Conservation (phyloP, 2,888 invertebrate genomes). For the Camptogramma bilineatum region DNA sequence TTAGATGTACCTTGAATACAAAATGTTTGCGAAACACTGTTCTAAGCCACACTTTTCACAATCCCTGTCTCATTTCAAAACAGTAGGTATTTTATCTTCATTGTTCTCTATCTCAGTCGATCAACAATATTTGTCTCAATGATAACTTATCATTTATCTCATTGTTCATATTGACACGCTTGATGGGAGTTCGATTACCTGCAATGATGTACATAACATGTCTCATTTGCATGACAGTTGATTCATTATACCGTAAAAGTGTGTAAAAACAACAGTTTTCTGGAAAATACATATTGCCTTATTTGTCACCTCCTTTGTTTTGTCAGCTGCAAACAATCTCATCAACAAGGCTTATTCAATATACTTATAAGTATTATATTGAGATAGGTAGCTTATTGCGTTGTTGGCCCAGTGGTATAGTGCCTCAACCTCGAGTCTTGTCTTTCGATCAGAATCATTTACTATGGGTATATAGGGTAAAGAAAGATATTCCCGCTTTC, state of each 20-base stretch:
- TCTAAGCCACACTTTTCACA: not conserved
- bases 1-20: too few species aligned
- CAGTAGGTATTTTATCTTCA: not conserved
- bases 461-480: too few species aligned
- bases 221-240: slow-evolving; percentile 15
- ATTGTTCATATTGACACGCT: slow-evolving; percentile 14
- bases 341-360: not conserved
- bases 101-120: not conserved
- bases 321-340: not conserved
- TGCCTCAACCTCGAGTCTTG: too few species aligned
- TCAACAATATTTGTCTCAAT: not conserved
- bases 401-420: too few species aligned
- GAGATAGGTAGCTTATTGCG: too few species aligned
- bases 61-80: not conserved
- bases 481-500: too few species aligned
- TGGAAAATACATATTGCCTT: not conserved
- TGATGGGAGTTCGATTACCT: slow-evolving; percentile 29
- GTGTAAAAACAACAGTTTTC: not conserved
- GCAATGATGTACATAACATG: slow-evolving; percentile 15
- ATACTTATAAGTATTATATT: not conserved
- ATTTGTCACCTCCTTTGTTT: not conserved
- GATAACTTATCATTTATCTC: slow-evolving; percentile 31
- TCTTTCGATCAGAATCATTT: too few species aligned
- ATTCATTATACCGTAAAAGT: not conserved
- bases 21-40: too few species aligned